These are phyloP conservation scores for Platichthys stellatus DNA, from an alignment of 2,113 vertebrate species.

Conservation along the genomic window DNA sequence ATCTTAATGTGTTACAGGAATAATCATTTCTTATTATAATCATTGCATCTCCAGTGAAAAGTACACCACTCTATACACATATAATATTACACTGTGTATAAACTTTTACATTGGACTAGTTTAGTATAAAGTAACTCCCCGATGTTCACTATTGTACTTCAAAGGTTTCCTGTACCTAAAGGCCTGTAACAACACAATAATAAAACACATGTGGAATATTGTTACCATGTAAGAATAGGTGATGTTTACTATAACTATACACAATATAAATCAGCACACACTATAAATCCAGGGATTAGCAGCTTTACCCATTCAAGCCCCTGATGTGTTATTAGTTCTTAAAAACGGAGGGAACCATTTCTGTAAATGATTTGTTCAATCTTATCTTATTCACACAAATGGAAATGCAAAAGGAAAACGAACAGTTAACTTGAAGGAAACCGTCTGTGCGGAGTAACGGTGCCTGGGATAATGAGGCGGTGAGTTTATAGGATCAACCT, in stretches of 20 bases:
- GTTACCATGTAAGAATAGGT: not conserved
- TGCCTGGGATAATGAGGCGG: not conserved
- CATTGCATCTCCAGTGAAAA: not conserved
- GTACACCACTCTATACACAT: not conserved
- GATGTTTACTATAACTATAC: not conserved
- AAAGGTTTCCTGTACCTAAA: not conserved
- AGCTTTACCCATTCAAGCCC: not conserved
- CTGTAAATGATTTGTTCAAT: not conserved
- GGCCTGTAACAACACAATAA: not conserved
- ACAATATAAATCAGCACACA: constrained; percentile 1
- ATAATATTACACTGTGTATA: not conserved
- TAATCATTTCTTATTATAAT: too few relatives aligned
- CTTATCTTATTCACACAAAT: not conserved
- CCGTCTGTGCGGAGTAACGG: not conserved
- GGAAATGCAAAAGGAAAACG: not conserved
- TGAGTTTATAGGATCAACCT: constrained; percentile 66
- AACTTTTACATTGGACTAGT: not conserved
- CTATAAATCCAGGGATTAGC: not conserved
- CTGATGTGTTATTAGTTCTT: not conserved
- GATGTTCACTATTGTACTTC: not conserved
- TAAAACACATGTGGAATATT: not conserved
- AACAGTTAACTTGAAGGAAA: not conserved
- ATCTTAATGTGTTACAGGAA: too few relatives aligned
- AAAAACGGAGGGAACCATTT: not conserved
- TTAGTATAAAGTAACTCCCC: not conserved